A percentile compares a stretch with the other conserved stretches of the same genome.
Evolutionary conservation across 2,888 invertebrate genomes (phyloP).

Genomic region (Troglohyphantes excavatus): DNA sequence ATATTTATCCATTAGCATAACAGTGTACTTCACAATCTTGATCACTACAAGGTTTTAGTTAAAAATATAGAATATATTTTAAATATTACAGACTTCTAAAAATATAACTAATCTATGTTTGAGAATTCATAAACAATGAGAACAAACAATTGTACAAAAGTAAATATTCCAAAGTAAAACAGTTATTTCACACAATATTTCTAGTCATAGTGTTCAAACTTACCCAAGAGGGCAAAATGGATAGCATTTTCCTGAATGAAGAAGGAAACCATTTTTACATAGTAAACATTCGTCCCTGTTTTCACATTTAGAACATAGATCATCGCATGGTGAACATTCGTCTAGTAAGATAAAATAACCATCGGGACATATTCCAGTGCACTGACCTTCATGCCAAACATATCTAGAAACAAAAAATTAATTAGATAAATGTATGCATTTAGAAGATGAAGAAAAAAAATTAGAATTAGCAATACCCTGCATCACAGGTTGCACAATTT

Average conservation of each 20-base stretch:
- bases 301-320: slow-evolving; percentile 63
- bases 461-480: slow-evolving; percentile 6
- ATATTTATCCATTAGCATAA: too few relatives aligned
- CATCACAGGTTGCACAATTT: slow-evolving; percentile 70
- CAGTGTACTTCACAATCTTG: too few relatives aligned
- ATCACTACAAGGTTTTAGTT: too few relatives aligned
- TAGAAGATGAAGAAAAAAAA: neutral
- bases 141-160: too few relatives aligned
- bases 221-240: slow-evolving; percentile 63
- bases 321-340: slow-evolving; percentile 51
- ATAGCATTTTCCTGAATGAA: slow-evolving; percentile 47
- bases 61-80: too few relatives aligned
- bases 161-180: too few relatives aligned
- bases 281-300: slow-evolving; percentile 84
- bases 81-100: too few relatives aligned
- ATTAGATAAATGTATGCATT: neutral
- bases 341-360: slow-evolving; percentile 56
- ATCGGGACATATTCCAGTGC: slow-evolving; percentile 73
- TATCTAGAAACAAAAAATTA: slow-evolving; percentile 16
- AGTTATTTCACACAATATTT: too few relatives aligned
- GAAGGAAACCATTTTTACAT: slow-evolving; percentile 52
- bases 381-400: slow-evolving; percentile 55
- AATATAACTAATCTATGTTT: too few relatives aligned
- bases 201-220: slow-evolving; percentile 24
- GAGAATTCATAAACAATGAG: too few relatives aligned